phyloP scores from a whole-genome alignment of 2,888 invertebrate genomes.

The Melitaea athalia region DNA sequence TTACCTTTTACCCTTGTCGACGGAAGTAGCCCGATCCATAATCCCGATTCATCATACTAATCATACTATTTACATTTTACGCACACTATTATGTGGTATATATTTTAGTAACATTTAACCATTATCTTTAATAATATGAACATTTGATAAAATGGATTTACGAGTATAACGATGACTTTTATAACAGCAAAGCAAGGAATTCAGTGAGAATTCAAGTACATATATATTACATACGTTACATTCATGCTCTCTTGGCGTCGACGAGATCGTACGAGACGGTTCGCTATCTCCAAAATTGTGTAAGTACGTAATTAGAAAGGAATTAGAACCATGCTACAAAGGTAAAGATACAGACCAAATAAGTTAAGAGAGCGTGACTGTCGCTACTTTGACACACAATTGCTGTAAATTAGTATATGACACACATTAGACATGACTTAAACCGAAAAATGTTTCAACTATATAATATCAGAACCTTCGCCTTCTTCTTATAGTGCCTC shows the following conservation, averaged over 20 bases:
- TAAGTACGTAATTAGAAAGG: conserved; percentile 7
- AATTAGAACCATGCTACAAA: conserved; percentile 10
- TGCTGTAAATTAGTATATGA: too few relatives aligned
- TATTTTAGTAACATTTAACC: not conserved
- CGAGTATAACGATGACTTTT: not conserved
- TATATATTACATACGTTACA: not conserved
- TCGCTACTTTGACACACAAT: conserved; percentile 2
- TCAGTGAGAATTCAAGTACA: conserved; percentile 4
- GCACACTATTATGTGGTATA: not conserved
- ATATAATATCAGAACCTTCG: too few relatives aligned
- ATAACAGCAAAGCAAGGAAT: not conserved
- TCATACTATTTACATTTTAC: too few relatives aligned
- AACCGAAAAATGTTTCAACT: too few relatives aligned
- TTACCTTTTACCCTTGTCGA: too few relatives aligned
- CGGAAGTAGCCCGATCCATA: too few relatives aligned
- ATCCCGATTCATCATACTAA: too few relatives aligned
- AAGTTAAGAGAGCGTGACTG: not conserved
- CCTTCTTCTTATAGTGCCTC: too few relatives aligned
- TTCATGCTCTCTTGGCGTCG: not conserved
- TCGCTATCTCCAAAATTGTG: not conserved
- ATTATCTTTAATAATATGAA: not conserved
- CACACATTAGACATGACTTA: too few relatives aligned
- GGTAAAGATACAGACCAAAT: conserved; percentile 7
- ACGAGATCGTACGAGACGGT: not conserved
- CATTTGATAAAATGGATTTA: not conserved